Base-by-base conservation (phyloP, 2,888 invertebrate genomes). In the Ectobius pallidus region DNA sequence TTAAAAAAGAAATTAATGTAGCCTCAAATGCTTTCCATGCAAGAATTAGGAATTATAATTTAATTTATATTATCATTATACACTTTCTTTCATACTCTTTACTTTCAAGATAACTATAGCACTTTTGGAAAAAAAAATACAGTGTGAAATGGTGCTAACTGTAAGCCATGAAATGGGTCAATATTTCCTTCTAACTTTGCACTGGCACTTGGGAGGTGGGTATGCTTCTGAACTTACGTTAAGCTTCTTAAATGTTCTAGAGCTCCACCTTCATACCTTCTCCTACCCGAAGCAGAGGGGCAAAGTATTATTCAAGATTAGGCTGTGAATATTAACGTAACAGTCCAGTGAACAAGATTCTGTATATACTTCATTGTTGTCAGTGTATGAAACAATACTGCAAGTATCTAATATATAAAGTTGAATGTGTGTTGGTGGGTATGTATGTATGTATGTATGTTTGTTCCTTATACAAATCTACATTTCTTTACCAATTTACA, bases 201-300 rank as follows among this genome's bases (percentile, higher is more conserved):
- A n/a, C 20, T 14, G 58, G 30, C 11, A n/a, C 20, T 14, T 11
- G 27, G 58, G 27, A 9, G 27, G 58, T 14, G 30, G 52, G 3
- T 14, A 16, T 34, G n/a, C n/a, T n/a, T n/a, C n/a, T 58, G 58
- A 65, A 42, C 46, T 65, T 39, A n/a, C 11, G 27, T 16, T 44
- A 65, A 65, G 65, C 65, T 44, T 65, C 65, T 65, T 65, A 65
- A 65, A 42, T 65, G 46, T 65, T 65, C 30, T 65, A 18, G 42
- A 63, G 42, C 20, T 22, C 46, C 42, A 1, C 30, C 30, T 27
- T 27, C 16, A 16, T 61, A 14, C 27, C 39, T 14, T 44, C 25
- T 65, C 25, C 44, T 44, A 32, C 42, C 39, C 44, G 55, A n/a
- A n/a, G 16, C n/a, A 65, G n/a, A 44, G 63, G 39, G 32, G 27